A percentile compares a stretch with the other conserved stretches of the same genome.
These are phyloP conservation scores for Cyanoramphus novaezelandiae DNA, from an alignment of 2,113 vertebrate species.

Conservation along the genomic window DNA sequence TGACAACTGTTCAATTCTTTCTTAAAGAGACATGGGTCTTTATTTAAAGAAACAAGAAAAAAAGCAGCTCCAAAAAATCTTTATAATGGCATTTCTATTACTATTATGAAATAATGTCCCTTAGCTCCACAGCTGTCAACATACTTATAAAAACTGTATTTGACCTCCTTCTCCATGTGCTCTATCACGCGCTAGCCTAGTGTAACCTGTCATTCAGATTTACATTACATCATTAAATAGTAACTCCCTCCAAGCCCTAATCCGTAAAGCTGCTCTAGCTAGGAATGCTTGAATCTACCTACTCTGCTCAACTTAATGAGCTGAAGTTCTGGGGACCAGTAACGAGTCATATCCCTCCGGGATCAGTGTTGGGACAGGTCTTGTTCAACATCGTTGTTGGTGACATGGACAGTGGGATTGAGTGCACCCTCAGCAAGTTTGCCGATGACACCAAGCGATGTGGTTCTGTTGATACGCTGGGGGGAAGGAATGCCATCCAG, in stretches of 20 bases:
- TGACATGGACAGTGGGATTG: no score
- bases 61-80: neutral
- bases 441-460: no score
- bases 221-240: neutral
- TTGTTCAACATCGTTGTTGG: no score
- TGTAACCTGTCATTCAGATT: neutral
- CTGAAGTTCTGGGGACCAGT: neutral
- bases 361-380: no score
- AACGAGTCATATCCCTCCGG: no score
- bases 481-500: no score
- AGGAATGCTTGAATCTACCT: neutral
- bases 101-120: neutral
- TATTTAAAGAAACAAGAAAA: neutral
- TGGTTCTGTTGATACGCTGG: no score
- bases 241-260: neutral
- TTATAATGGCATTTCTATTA: neutral
- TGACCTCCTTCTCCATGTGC: neutral
- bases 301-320: neutral
- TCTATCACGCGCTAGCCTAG: neutral
- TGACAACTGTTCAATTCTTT: constrained; percentile 12
- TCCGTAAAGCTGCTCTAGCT: neutral
- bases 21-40: neutral
- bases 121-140: neutral
- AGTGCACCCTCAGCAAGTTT: no score
- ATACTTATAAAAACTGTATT: neutral